phyloP scores from a whole-genome alignment of 2,113 vertebrate genomes.

The Rhegmatorhina hoffmannsi region DNA sequence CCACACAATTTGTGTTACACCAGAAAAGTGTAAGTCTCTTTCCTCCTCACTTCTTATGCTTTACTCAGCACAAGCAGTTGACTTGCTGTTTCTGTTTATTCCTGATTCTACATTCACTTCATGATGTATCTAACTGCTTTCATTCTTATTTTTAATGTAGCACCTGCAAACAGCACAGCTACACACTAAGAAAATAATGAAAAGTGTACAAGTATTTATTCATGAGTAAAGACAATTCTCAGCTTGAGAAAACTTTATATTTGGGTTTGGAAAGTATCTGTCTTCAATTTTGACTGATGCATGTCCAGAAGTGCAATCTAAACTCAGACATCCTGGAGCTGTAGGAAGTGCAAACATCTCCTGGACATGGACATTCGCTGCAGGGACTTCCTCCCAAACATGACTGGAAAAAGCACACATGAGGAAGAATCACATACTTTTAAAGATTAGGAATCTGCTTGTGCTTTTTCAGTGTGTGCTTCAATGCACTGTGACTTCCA shows the following conservation, averaged over 20 bases:
- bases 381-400: neutral
- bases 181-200: neutral
- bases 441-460: neutral
- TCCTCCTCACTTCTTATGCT: neutral
- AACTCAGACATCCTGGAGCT: neutral
- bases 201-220: neutral
- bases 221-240: neutral
- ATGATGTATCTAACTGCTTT: neutral
- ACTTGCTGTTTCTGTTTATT: neutral
- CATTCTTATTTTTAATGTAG: neutral
- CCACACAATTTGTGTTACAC: neutral
- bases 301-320: neutral
- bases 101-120: neutral
- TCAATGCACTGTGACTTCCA: neutral
- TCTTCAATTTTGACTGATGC: neutral
- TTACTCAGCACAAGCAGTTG: neutral
- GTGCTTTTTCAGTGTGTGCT: neutral
- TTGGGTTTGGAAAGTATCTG: neutral
- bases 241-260: neutral
- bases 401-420: neutral
- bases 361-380: neutral
- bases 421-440: neutral
- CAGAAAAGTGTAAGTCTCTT: neutral
- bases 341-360: neutral
- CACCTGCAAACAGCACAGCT: neutral